Evolutionary conservation across 1,140 invertebrate genomes (phyloP).

Genomic region (Ericerus pela): DNA sequence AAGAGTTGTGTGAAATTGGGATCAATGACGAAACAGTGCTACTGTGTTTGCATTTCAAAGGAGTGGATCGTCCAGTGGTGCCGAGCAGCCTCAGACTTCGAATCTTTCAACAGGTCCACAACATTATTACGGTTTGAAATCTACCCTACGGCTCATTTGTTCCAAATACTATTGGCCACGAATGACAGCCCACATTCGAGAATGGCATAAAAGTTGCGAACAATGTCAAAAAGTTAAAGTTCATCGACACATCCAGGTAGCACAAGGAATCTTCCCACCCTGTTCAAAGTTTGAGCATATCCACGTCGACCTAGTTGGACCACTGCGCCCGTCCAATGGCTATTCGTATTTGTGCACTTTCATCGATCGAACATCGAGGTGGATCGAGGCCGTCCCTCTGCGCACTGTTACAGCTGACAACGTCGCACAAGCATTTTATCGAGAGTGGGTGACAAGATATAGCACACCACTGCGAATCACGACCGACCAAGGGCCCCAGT

Average conservation of each 20-base stretch:
- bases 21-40: too few species aligned
- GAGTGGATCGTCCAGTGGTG: too few species aligned
- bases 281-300: not conserved
- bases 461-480: slow-evolving; percentile 25
- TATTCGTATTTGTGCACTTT: slow-evolving; percentile 25
- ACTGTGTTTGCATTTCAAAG: too few species aligned
- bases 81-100: too few species aligned
- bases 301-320: slow-evolving; percentile 35
- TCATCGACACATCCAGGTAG: not conserved
- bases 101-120: too few species aligned
- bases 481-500: slow-evolving; percentile 28
- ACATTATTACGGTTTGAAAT: too few species aligned
- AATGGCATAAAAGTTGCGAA: not conserved
- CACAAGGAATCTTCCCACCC: not conserved
- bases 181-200: not conserved
- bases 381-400: slow-evolving; percentile 26
- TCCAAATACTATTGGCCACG: not conserved
- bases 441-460: slow-evolving; percentile 26
- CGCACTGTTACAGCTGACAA: slow-evolving; percentile 26
- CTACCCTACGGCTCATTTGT: not conserved
- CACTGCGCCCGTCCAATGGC: slow-evolving; percentile 22
- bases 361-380: slow-evolving; percentile 27
- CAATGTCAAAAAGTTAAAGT: not conserved
- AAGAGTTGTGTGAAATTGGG: too few species aligned
- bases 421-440: slow-evolving; percentile 16